These are phyloP conservation scores for Tigriopus californicus DNA, from an alignment of 2,888 invertebrate genomes.

Conservation along the genomic window DNA sequence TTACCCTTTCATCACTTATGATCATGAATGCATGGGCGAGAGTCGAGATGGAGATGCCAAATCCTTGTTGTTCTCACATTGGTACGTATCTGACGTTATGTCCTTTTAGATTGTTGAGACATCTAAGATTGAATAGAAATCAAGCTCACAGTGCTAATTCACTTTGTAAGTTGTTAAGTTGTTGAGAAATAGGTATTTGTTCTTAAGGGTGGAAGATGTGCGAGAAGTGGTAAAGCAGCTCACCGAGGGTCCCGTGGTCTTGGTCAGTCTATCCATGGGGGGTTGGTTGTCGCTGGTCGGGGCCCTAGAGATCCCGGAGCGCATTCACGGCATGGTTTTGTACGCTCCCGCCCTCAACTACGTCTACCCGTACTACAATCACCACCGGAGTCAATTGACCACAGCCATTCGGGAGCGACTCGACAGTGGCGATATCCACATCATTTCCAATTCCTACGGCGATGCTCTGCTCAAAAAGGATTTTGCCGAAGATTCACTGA, in stretches of 20 bases:
- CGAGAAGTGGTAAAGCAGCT: constrained; percentile 3
- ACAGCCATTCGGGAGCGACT: not conserved
- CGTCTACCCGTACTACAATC: constrained; percentile 12
- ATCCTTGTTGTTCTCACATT: constrained; percentile 9
- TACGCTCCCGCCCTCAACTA: constrained; percentile 14
- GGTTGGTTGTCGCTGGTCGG: constrained; percentile 11
- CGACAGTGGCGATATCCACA: constrained; percentile 9
- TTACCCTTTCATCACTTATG: constrained; percentile 6
- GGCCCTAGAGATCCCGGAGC: not conserved
- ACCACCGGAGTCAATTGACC: not conserved
- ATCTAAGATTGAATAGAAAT: too few relatives aligned
- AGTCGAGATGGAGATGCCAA: not conserved
- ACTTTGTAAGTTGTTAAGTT: too few relatives aligned
- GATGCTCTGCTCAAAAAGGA: constrained; percentile 13
- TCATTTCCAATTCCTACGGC: constrained; percentile 2
- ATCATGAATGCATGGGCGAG: constrained; percentile 12
- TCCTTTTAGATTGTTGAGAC: too few relatives aligned
- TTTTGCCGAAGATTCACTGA: constrained; percentile 12
- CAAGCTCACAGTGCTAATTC: too few relatives aligned
- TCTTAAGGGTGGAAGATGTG: constrained; percentile 4
- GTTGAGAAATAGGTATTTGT: too few relatives aligned
- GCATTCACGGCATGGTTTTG: constrained; percentile 9
- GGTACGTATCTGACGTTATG: not conserved
- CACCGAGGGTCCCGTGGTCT: constrained; percentile 11
- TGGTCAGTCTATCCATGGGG: constrained; percentile 12